Evolutionary conservation across 2,797 vertebrate genomes (phyloP), one percentile per base, ranked within the genome.

Genomic region (Tarsius wallacei): DNA sequence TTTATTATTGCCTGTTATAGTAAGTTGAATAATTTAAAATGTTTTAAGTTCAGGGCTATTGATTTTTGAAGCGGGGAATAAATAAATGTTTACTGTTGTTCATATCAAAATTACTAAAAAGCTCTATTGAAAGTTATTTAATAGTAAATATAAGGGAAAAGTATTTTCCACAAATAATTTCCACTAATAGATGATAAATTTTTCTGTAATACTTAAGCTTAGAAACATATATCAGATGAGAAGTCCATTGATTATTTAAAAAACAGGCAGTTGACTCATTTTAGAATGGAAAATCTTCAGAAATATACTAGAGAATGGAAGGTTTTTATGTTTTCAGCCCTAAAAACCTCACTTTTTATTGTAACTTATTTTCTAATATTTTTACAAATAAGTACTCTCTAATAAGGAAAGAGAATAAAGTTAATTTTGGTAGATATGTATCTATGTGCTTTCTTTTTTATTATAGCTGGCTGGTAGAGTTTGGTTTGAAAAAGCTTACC

Each of bases 381-480:
- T 96, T 96, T 96, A 89, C 97, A 97, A 97, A 90, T 89, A 77
- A 87, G 57, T 28, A 31, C 94, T 96, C 82, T 66, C 17, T 81
- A 49, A 26, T 73, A 73, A 82, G 74, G 61, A 80, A 82, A 91
- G 61, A 96, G 93, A 78, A 33, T 21, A n/a, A 55, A 0, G 42
- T 76, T 73, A 4, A 0, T 73, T 97, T 66, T 57, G 6, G 26
- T 28, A 49, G 61, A 59, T 96, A 57, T 53, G 88, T 64, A 28
- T 81, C 13, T 73, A 49, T 21, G 16, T 51, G 19, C 47, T 88
- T 26, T 73, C 74, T 49, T 59, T 61, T 1, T 0, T 28, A 21
- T 17, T 64, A 15, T 68, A 78, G 86, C 74, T 97, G 87, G 77
- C 31, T 76, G 19, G 94, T 4, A 86, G 31, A 87, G 91, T 90